Conservation (phyloP, 2,113 vertebrate genomes). For the Procavia capensis region DNA sequence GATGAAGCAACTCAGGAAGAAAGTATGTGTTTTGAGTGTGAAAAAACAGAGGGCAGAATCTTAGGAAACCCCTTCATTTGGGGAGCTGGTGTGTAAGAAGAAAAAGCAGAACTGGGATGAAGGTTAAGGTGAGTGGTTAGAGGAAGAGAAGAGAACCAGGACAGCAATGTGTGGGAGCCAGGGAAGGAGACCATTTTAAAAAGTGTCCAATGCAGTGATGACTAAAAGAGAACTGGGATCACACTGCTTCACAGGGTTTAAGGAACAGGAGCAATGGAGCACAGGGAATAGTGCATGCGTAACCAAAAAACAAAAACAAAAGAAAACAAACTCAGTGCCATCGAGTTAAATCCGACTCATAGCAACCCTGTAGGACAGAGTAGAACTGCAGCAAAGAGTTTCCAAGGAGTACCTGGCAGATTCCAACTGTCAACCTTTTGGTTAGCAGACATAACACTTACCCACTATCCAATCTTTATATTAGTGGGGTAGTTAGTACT, state of each 20-base stretch:
- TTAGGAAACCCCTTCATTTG: neutral
- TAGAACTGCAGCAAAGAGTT: no score
- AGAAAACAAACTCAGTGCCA: no score
- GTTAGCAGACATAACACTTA: no score
- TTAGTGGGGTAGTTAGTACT: neutral
- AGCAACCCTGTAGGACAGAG: no score
- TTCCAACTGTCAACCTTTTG: no score
- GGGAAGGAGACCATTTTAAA: neutral
- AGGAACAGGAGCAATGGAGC: rapidly evolving
- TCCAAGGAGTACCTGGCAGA: no score
- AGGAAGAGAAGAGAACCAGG: neutral
- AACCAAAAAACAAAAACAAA: no score
- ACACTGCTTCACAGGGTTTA: rapidly evolving
- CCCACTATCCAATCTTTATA: no score
- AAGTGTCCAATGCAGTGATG: neutral
- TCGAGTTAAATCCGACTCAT: no score
- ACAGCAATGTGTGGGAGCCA: neutral
- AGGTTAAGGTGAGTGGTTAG: neutral
- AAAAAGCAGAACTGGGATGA: neutral
- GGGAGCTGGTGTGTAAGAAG: neutral
- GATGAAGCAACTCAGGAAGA: neutral
- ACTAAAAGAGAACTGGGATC: neutral
- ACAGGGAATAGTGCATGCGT: rapidly evolving
- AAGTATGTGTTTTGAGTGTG: neutral
- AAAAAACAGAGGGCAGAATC: neutral